Evolutionary conservation across 2,888 invertebrate species (phyloP), one percentile per base, ranked within the genome.

Genomic region (Endomychus coccineus): DNA sequence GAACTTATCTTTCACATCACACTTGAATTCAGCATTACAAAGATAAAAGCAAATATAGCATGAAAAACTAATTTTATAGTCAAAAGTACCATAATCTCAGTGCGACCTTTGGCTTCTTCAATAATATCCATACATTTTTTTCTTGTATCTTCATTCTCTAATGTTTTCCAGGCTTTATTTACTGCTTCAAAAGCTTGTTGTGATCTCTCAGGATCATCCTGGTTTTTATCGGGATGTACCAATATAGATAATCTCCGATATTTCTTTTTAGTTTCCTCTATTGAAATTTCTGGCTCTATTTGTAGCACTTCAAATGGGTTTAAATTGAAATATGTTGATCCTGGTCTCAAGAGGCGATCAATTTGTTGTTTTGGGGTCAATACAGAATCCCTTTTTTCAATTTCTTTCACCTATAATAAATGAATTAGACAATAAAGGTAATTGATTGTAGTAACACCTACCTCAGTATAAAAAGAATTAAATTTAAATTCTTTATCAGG

Each of bases 211-310:
- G 79, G 71, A 64, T 98, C 92, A 69, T 97, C 91, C 70, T 85
- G 84, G 71, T 99, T 99, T 71, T 98, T 99, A 65, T 99, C 98
- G 13, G 98, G 98, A 80, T 99, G 98, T 19, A 98, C 95, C 56
- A 98, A 74, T 64, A 98, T 91, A 11, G 98, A 97, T 57, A 97
- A 75, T 70, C 89, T 78, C 61, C 92, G 78, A 68, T 96, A 99
- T 68, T 94, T 94, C 65, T 91, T 96, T 67, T 95, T 96, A 34
- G 96, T 84, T 61, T 92, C 91, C 52, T 95, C 92, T 36, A 96
- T 64, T 12, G 86, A 70, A 7, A 83, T 76, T 45, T 91, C 90
- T 9, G 94, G 91, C 55, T 97, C 96, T 32, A 90, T 78, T 71
- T 91, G 89, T 36, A 92, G 70, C 2, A 88, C 91, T 70, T 91